Conservation (phyloP, 2,797 vertebrate genomes). For the Gambelia wislizenii region DNA sequence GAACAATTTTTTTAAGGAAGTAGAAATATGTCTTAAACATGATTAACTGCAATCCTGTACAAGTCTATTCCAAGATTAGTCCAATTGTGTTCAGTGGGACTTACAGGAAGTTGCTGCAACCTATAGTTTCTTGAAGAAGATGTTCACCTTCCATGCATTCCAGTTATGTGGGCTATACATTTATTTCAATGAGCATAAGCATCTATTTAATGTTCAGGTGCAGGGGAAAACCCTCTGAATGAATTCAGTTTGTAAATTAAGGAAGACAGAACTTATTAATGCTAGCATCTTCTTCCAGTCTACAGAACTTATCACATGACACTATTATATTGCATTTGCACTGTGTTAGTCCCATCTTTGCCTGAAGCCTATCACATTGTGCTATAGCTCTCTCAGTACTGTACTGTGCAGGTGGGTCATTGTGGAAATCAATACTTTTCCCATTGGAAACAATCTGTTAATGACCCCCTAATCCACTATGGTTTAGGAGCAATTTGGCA, state of each 20-base stretch:
- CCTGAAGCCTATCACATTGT: no score
- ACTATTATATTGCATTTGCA: no score
- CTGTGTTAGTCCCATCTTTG: no score
- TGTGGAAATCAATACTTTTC: no score
- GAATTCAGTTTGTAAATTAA: conserved; percentile 75
- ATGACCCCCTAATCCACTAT: no score
- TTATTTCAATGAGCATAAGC: conserved; percentile 54
- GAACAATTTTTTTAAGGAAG: not conserved
- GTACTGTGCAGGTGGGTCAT: no score
- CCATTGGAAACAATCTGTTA: no score
- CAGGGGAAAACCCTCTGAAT: conserved; percentile 56
- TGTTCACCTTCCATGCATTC: not conserved
- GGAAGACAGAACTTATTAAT: conserved; percentile 70
- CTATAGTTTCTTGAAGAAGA: not conserved
- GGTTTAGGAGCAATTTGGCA: no score
- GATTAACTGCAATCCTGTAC: not conserved
- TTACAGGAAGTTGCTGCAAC: not conserved
- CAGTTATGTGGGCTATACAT: not conserved
- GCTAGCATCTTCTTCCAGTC: no score
- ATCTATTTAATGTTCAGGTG: conserved; percentile 71
- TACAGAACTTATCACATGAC: no score
- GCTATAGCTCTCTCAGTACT: no score
- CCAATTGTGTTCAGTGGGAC: not conserved
- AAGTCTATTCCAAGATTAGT: not conserved
- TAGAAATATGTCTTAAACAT: not conserved